These are phyloP conservation scores for Scomberomorus guttatus DNA, from an alignment of 2,797 vertebrate genomes.

Conservation along the genomic window DNA sequence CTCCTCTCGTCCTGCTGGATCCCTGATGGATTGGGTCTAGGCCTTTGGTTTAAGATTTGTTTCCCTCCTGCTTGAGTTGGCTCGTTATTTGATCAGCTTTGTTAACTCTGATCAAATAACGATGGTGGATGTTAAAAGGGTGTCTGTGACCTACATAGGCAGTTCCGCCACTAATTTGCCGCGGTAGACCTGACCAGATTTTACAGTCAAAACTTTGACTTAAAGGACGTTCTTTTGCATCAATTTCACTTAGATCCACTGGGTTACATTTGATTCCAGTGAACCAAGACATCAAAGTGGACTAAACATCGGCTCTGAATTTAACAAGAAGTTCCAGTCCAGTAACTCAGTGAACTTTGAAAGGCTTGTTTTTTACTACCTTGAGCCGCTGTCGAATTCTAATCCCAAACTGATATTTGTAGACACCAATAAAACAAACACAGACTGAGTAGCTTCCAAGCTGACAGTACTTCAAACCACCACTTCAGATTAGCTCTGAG, in stretches of 20 bases:
- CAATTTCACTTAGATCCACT: conserved; percentile 46
- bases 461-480: conserved; percentile 52
- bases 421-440: conserved; percentile 48
- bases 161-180: conserved; percentile 52
- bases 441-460: conserved; percentile 17
- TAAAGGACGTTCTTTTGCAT: conserved; percentile 39
- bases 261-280: conserved; percentile 28
- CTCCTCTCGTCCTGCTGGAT: conserved; percentile 61
- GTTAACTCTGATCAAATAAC: conserved; percentile 71
- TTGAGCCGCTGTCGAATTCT: conserved; percentile 29
- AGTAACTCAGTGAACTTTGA: conserved; percentile 40
- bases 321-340: conserved; percentile 53
- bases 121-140: conserved; percentile 61
- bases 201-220: conserved; percentile 46
- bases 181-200: conserved; percentile 47
- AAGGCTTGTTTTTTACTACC: conserved; percentile 37
- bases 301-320: conserved; percentile 46
- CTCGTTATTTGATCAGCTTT: conserved; percentile 75
- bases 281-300: conserved; percentile 65
- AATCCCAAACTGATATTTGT: conserved; percentile 48
- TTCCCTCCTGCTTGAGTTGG: conserved; percentile 38
- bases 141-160: conserved; percentile 61
- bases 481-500: conserved; percentile 68
- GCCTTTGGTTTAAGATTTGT: conserved; percentile 60
- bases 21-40: conserved; percentile 67